A percentile compares a stretch with the other conserved stretches of the same genome.
Evolutionary conservation across 92 coral and sea anemone genomes (phyloP).

Genomic region (Zoanthus solanderi): DNA sequence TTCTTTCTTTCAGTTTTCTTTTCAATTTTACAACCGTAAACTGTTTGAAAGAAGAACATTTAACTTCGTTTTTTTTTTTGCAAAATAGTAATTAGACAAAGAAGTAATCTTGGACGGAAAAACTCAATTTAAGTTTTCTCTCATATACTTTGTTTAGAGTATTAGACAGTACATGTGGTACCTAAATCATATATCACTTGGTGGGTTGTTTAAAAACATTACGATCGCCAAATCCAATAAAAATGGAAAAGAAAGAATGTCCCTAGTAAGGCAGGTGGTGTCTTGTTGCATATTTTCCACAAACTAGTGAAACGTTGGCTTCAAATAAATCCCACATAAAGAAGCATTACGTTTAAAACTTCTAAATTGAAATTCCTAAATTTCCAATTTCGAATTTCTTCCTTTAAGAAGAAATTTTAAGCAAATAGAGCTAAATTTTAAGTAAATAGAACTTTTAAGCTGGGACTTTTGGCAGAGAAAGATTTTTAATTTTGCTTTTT

Average conservation of each 20-base stretch:
- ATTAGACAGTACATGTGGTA: background rate
- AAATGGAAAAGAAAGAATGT: background rate
- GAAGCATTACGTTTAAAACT: no score
- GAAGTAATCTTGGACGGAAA: background rate
- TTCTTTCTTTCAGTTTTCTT: no score
- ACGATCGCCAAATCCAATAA: background rate
- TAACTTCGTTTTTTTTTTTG: no score
- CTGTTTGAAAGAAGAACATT: no score
- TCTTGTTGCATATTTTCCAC: background rate
- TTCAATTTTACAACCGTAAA: no score
- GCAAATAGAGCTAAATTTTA: no score
- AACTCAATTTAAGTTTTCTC: background rate
- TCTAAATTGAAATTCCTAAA: background rate
- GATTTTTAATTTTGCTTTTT: no score
- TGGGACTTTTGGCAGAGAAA: no score
- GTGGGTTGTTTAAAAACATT: background rate
- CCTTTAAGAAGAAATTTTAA: no score
- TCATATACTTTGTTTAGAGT: background rate
- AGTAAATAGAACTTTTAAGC: no score
- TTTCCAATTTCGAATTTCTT: no score
- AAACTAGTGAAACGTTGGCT: background rate
- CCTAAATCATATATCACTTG: background rate
- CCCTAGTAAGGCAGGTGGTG: constrained; percentile 15
- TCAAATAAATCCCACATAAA: background rate
- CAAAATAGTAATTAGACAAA: no score